phyloP scores from a whole-genome alignment of 2,797 vertebrate species.

The Poliocrania exsul region DNA sequence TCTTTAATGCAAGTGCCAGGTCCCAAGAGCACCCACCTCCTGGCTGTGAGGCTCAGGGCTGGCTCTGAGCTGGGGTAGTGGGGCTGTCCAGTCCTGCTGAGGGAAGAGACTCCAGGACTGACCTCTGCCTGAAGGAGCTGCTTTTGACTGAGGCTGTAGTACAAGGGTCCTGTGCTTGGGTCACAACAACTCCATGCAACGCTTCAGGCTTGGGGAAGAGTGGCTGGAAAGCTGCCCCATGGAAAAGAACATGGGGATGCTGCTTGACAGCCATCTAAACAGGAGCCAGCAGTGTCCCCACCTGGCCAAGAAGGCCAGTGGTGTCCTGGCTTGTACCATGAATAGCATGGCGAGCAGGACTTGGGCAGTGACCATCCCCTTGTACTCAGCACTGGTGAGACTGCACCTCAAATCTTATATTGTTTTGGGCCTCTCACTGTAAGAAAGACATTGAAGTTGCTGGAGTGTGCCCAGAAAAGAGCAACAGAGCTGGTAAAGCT shows the following conservation, averaged over 20 bases:
- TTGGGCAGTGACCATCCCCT: neutral
- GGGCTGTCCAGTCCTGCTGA: accelerated
- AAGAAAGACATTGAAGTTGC: neutral
- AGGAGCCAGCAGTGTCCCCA: accelerated
- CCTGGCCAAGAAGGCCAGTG: neutral
- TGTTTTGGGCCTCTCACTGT: accelerated
- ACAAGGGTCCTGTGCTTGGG: neutral
- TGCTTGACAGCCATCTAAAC: neutral
- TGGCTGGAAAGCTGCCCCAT: neutral
- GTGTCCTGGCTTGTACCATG: neutral
- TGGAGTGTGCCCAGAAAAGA: accelerated
- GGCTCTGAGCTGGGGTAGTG: neutral
- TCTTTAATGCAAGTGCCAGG: neutral
- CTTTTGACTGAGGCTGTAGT: neutral
- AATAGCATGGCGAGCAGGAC: neutral
- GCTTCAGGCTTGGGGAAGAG: neutral
- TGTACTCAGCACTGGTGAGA: accelerated
- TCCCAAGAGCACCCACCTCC: neutral
- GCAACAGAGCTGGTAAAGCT: accelerated
- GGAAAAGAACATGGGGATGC: neutral
- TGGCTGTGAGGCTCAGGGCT: neutral
- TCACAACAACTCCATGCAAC: neutral
- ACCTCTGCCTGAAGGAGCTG: neutral
- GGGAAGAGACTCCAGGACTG: neutral
- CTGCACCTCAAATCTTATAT: too few relatives aligned